phyloP scores from a whole-genome alignment of 2,888 invertebrate species.

The Tachystola acroxantha region DNA sequence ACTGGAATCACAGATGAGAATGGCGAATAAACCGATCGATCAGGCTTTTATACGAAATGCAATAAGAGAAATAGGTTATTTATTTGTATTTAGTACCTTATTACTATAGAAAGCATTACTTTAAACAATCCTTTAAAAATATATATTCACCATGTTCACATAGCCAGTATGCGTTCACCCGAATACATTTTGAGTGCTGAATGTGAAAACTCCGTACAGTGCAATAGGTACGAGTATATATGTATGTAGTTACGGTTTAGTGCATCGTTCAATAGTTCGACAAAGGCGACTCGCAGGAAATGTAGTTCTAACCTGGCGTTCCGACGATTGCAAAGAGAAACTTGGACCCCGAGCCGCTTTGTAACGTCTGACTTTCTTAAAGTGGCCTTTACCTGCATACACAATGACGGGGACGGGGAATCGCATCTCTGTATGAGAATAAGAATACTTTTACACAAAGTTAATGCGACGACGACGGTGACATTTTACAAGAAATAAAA shows the following conservation, averaged over 20 bases:
- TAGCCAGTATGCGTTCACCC: no score
- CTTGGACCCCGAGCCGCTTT: slow-evolving; percentile 40
- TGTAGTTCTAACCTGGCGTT: slow-evolving; percentile 34
- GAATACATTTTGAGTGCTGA: no score
- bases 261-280: slow-evolving; percentile 34
- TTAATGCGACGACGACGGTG: no score
- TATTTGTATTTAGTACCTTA: no score
- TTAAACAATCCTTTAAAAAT: no score
- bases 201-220: not conserved
- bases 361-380: slow-evolving; percentile 37
- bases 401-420: slow-evolving; percentile 5
- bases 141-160: no score
- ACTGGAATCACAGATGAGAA: slow-evolving; percentile 70
- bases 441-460: slow-evolving; percentile 4
- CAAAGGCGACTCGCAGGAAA: slow-evolving; percentile 39
- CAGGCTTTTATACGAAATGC: not conserved
- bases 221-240: not conserved
- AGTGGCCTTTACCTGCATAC: slow-evolving; percentile 35
- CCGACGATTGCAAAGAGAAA: slow-evolving; percentile 35
- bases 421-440: not conserved
- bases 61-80: not conserved
- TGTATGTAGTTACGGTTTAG: slow-evolving; percentile 3
- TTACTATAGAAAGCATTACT: no score
- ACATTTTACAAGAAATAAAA: no score
- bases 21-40: slow-evolving; percentile 19